phyloP scores from a whole-genome alignment of 2,113 vertebrate genomes.

The Gallinago paraguaiae region DNA sequence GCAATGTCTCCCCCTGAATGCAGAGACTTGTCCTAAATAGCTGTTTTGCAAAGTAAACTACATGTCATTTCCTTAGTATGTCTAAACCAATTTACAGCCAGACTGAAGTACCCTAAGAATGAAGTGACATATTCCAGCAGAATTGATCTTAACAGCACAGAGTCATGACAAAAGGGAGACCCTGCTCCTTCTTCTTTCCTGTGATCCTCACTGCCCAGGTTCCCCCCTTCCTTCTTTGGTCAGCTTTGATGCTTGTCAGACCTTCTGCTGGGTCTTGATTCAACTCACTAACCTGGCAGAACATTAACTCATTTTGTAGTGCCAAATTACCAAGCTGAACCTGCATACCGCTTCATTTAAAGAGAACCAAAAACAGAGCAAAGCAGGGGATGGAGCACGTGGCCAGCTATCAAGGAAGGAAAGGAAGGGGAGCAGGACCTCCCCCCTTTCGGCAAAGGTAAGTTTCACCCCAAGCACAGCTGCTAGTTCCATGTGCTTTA shows the following conservation, averaged over 20 bases:
- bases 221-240: not conserved
- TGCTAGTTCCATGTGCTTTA: not conserved
- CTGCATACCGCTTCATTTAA: not conserved
- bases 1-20: not conserved
- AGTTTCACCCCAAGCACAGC: not conserved
- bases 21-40: not conserved
- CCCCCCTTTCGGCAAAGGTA: not conserved
- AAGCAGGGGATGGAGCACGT: not conserved
- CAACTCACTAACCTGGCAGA: not conserved
- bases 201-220: not conserved
- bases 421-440: not conserved
- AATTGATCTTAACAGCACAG: not conserved
- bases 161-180: not conserved
- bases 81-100: not conserved
- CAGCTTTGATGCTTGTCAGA: not conserved
- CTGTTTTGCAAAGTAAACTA: not conserved
- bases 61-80: not conserved
- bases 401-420: not conserved
- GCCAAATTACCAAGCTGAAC: not conserved
- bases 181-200: not conserved
- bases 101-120: not conserved
- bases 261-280: not conserved
- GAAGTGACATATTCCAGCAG: not conserved
- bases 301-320: not conserved
- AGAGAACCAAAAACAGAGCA: not conserved